Evolutionary conservation across 2,113 vertebrate genomes (phyloP).

Genomic region (Rynchops niger): DNA sequence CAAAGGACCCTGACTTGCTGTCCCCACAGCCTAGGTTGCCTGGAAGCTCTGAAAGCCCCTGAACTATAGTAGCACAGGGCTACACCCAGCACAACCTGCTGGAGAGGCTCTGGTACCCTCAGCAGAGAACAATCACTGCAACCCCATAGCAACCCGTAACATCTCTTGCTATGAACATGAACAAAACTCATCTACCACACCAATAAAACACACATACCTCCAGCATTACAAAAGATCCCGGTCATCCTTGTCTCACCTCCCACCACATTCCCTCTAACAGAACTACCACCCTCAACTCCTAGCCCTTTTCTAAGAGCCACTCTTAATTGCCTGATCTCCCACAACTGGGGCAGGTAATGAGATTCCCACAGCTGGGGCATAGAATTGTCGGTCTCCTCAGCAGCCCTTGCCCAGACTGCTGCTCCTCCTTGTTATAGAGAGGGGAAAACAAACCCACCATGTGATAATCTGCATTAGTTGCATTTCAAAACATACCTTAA

Average conservation of each 20-base stretch:
- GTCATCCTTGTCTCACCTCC: fast-evolving
- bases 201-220: background rate
- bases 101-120: fast-evolving
- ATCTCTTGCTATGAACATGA: fast-evolving
- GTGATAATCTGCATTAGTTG: background rate
- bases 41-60: background rate
- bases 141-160: background rate
- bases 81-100: fast-evolving
- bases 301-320: background rate
- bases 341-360: background rate
- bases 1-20: no score
- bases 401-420: no score
- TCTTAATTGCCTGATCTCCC: background rate
- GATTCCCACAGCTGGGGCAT: background rate
- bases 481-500: background rate
- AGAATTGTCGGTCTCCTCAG: fast-evolving
- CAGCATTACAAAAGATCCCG: fast-evolving
- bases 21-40: no score
- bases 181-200: background rate
- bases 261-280: fast-evolving
- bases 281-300: fast-evolving
- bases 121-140: fast-evolving
- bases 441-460: background rate
- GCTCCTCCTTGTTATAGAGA: background rate
- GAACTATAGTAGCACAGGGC: fast-evolving